phyloP scores from a whole-genome alignment of 2,797 vertebrate species.

The Acropternis orthonyx region DNA sequence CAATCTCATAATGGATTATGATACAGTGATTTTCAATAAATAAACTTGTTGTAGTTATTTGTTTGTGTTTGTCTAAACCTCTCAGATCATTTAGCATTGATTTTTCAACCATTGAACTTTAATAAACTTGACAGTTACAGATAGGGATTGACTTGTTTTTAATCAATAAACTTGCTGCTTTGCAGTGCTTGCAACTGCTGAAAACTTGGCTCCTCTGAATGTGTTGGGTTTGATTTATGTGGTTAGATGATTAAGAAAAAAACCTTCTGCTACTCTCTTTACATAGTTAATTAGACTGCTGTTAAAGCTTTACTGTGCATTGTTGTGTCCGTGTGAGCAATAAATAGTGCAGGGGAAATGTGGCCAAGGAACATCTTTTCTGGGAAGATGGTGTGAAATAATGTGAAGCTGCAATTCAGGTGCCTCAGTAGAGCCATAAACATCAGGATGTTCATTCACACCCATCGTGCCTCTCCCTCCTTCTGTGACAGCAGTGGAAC shows the following conservation, averaged over 20 bases:
- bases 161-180: background rate
- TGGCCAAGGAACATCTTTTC: background rate
- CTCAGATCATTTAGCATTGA: background rate
- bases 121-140: background rate
- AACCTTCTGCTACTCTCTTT: background rate
- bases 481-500: accelerated
- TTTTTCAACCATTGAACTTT: background rate
- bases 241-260: background rate
- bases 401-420: background rate
- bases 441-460: background rate
- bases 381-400: background rate
- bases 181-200: background rate
- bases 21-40: background rate
- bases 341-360: background rate
- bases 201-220: background rate
- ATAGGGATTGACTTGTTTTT: background rate
- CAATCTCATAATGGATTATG: background rate
- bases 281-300: background rate
- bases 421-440: background rate
- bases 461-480: background rate
- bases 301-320: accelerated
- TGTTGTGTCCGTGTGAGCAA: background rate
- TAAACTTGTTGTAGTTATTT: background rate
- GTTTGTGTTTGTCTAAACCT: background rate
- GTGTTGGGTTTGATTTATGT: background rate